These are phyloP conservation scores for Antidorcas marsupialis DNA, from an alignment of 2,113 vertebrate species.

Conservation along the genomic window DNA sequence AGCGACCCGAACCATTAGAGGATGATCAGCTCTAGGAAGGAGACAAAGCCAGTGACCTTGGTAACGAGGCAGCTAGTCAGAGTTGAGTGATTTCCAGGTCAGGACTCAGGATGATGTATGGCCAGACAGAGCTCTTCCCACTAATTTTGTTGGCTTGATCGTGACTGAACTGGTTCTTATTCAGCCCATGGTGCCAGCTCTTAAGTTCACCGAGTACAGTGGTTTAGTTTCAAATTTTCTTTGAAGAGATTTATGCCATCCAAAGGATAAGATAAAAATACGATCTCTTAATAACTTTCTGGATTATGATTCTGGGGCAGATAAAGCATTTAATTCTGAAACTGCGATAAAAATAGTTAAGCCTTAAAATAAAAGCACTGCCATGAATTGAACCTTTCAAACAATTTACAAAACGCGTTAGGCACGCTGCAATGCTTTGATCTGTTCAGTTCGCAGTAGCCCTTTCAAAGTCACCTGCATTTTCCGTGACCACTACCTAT, in stretches of 20 bases:
- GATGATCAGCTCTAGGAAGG: background rate
- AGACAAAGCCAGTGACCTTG: constrained; percentile 41
- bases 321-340: background rate
- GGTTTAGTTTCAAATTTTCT: background rate
- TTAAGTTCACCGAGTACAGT: background rate
- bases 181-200: background rate
- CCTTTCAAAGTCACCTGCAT: background rate
- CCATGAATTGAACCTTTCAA: background rate
- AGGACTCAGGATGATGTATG: background rate
- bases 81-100: constrained; percentile 9
- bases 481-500: background rate
- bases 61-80: background rate
- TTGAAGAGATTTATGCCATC: background rate
- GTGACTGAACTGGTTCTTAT: background rate
- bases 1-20: background rate
- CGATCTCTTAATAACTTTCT: background rate
- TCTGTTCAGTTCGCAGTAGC: background rate
- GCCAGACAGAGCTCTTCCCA: background rate
- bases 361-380: background rate
- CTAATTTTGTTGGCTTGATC: background rate
- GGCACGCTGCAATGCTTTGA: background rate
- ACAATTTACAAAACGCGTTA: background rate
- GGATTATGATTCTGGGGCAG: background rate
- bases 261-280: background rate
- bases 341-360: background rate